A percentile compares a stretch with the other conserved stretches of the same genome.
phyloP scores from a whole-genome alignment of 2,797 vertebrate species.

The Syngnathus rostellatus region DNA sequence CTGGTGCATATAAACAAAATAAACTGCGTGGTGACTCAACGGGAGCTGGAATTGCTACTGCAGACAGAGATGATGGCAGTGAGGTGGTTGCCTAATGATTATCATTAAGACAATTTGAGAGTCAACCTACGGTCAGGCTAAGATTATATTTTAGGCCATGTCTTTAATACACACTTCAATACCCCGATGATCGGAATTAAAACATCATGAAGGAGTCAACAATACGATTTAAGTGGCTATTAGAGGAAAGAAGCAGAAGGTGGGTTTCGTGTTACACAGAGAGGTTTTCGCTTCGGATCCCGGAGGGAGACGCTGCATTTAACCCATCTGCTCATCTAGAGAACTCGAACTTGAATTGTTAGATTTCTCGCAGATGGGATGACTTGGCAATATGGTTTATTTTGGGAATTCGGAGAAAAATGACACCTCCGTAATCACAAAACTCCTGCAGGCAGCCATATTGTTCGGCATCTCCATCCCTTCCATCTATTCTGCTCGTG shows the following conservation, averaged over 20 bases:
- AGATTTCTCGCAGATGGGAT: slow-evolving; percentile 17
- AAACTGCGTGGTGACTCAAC: slow-evolving; percentile 32
- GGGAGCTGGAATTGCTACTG: slow-evolving; percentile 29
- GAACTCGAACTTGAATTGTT: neutral
- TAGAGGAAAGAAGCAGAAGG: slow-evolving; percentile 16
- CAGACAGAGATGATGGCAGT: slow-evolving; percentile 42
- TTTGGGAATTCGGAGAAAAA: slow-evolving; percentile 6
- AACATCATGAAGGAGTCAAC: slow-evolving; percentile 4
- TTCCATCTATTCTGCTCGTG: no score
- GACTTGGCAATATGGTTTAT: slow-evolving; percentile 2
- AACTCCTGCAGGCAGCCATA: no score
- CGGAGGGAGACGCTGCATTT: slow-evolving; percentile 16
- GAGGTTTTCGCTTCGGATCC: slow-evolving; percentile 18
- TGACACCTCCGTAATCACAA: neutral
- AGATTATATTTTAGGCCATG: no score
- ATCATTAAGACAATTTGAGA: slow-evolving; percentile 48
- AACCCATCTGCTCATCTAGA: slow-evolving; percentile 34
- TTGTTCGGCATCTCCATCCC: no score
- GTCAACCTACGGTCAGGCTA: slow-evolving; percentile 20
- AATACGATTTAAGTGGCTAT: slow-evolving; percentile 17
- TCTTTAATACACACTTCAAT: neutral
- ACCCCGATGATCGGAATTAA: neutral
- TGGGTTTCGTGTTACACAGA: slow-evolving; percentile 42
- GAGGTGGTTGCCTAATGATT: slow-evolving; percentile 39
- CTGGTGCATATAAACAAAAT: slow-evolving; percentile 12